phyloP scores from a whole-genome alignment of 2,113 vertebrate species.

The Oryctolagus cuniculus region DNA sequence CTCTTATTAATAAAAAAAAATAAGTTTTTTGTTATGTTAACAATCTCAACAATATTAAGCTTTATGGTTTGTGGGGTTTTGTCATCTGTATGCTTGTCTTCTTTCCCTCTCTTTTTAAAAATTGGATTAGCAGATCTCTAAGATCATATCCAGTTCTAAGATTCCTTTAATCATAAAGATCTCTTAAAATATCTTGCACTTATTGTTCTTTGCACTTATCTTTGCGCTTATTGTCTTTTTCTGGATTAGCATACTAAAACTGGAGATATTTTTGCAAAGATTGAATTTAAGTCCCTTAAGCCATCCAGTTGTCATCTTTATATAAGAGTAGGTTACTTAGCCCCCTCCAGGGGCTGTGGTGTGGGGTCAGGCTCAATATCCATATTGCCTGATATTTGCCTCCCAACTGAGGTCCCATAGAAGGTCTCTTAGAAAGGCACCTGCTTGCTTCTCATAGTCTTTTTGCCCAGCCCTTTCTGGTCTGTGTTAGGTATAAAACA shows the following conservation, averaged over 20 bases:
- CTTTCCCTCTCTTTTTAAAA: neutral
- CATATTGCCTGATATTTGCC: neutral
- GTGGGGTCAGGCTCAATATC: neutral
- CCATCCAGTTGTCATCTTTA: neutral
- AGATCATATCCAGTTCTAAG: neutral
- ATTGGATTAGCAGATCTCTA: neutral
- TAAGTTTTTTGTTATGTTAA: neutral
- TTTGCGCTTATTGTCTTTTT: constrained; percentile 4
- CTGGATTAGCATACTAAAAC: neutral
- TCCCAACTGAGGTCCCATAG: neutral
- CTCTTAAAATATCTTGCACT: constrained; percentile 5
- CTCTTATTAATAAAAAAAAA: constrained; percentile 44
- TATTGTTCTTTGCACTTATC: constrained; percentile 1
- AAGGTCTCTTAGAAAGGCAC: neutral
- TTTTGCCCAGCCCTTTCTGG: neutral
- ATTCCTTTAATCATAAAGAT: constrained; percentile 5
- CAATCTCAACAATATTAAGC: neutral
- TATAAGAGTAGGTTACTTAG: neutral
- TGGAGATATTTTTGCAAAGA: constrained; percentile 5
- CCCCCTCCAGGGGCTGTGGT: neutral
- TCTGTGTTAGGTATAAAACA: neutral
- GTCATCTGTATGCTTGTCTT: neutral
- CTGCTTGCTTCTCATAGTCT: neutral
- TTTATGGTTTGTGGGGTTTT: neutral
- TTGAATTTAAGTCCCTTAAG: neutral